Evolutionary conservation across 92 coral and sea anemone species (phyloP), one percentile per base, ranked within the genome.

Genomic region (Heteractis magnifica): DNA sequence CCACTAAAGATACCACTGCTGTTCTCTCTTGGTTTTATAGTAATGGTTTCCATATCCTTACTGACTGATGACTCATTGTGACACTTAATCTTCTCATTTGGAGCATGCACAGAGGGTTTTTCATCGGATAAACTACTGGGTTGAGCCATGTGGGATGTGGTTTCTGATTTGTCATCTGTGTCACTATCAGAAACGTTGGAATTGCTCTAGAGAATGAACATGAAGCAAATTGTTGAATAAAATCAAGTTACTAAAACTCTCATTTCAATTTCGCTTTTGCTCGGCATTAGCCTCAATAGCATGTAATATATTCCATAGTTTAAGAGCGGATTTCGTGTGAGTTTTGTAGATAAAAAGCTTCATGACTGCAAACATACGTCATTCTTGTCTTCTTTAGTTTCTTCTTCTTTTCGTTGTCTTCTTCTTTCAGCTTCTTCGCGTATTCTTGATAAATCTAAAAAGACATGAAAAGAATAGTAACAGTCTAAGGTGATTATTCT

Each of bases 1-100:
- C 85, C 80, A 77, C 87, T 52, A 51, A 90, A 80, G 79, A 90
- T 90, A 18, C 93, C 81, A 11, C 49, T 58, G 41, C 65, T 65
- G 10, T 23, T 84, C 84, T 80, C 81, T 71, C 71, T 88, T 19
- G 77, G 79, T 44, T 78, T 74, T 9, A 56, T 52, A 12, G 14
- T 71, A 21, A 89, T 14, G 41, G 88, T 80, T 62, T 79, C 90
- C 76, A 72, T 51, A 3, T 83, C 79, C 34, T 34, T 34, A 34
- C 44, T 34, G 44, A 34, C 44, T 34, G 44, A 34, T 2, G 44
- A 2, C 44, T 82, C 87, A 12, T 34, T 53, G 21, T 52, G 26
- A 58, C 62, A 84, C 21, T 44, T 52, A 10, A 8, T 41, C 51
- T 51, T n/a, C 10, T 44, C 16, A 68, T 23, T 20, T 9, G 83